These are phyloP conservation scores for Anastrepha obliqua DNA, from an alignment of 1,140 invertebrate genomes.

Conservation along the genomic window DNA sequence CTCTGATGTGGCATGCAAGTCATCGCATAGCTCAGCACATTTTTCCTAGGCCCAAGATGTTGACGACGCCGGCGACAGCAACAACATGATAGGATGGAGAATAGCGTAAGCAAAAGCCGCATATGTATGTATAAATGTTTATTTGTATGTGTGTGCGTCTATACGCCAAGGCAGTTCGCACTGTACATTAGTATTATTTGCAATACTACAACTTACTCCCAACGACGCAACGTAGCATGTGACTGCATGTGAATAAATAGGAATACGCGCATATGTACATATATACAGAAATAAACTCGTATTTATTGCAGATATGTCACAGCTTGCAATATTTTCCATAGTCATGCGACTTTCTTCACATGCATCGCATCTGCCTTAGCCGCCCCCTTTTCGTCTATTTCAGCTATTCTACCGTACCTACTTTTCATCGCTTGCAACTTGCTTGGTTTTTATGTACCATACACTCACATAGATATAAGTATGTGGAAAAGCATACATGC, in stretches of 20 bases:
- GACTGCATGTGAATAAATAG: slow-evolving; percentile 39
- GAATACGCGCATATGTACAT: neutral
- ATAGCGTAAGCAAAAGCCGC: neutral
- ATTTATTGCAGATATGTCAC: slow-evolving; percentile 48
- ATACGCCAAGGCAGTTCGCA: neutral
- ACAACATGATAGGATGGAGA: neutral
- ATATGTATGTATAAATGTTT: neutral
- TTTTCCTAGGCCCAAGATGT: slow-evolving; percentile 31
- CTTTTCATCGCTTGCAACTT: neutral
- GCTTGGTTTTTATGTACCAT: neutral
- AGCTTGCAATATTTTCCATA: slow-evolving; percentile 42
- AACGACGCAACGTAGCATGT: neutral
- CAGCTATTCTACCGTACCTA: neutral
- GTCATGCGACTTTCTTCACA: slow-evolving; percentile 15
- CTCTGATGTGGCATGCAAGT: slow-evolving; percentile 34
- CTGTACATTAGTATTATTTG: neutral
- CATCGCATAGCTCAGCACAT: slow-evolving; percentile 40
- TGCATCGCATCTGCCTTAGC: neutral
- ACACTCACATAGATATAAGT: neutral
- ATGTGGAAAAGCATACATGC: neutral
- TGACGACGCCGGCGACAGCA: neutral
- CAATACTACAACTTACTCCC: neutral
- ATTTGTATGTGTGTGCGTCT: neutral
- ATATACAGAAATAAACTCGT: slow-evolving; percentile 23
- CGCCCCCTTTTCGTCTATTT: neutral